These are phyloP conservation scores for Pandemis heparana DNA, from an alignment of 2,888 invertebrate species.

Conservation along the genomic window DNA sequence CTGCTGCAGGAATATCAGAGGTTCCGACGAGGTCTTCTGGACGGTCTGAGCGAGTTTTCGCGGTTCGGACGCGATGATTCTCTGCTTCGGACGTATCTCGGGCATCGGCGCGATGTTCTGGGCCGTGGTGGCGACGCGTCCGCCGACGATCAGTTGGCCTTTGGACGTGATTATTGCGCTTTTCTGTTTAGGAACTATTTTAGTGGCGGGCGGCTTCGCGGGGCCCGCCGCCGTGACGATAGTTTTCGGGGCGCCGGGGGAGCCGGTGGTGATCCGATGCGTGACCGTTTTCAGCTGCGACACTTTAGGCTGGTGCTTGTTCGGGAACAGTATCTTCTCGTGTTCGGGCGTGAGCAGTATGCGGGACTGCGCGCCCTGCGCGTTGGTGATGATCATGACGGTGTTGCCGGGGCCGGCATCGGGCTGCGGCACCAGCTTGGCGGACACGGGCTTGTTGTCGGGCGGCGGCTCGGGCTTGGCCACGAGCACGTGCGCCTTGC, in stretches of 20 bases:
- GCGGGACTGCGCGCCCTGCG: constrained; percentile 86
- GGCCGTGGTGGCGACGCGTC: constrained; percentile 76
- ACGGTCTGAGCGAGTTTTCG: constrained; percentile 71
- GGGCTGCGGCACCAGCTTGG: constrained; percentile 71
- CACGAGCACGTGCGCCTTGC: constrained; percentile 77
- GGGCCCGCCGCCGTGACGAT: constrained; percentile 57
- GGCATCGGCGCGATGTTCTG: constrained; percentile 80
- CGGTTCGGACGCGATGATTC: constrained; percentile 69
- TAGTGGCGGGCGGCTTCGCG: constrained; percentile 59
- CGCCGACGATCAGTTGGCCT: constrained; percentile 82
- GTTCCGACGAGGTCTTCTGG: constrained; percentile 72
- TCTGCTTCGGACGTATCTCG: constrained; percentile 70
- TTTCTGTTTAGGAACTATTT: constrained; percentile 77
- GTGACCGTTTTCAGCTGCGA: constrained; percentile 74
- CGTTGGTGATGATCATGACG: constrained; percentile 88
- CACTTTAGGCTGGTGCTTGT: constrained; percentile 75
- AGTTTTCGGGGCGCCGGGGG: constrained; percentile 60
- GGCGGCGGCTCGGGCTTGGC: constrained; percentile 65
- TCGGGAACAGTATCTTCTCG: constrained; percentile 85
- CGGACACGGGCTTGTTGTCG: constrained; percentile 73
- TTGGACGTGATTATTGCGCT: constrained; percentile 85
- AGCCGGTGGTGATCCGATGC: constrained; percentile 66
- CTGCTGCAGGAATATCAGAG: constrained; percentile 77
- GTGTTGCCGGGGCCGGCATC: constrained; percentile 77
- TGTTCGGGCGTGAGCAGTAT: constrained; percentile 87